Evolutionary conservation across 2,888 invertebrate species (phyloP).

Genomic region (Euproctis similis): DNA sequence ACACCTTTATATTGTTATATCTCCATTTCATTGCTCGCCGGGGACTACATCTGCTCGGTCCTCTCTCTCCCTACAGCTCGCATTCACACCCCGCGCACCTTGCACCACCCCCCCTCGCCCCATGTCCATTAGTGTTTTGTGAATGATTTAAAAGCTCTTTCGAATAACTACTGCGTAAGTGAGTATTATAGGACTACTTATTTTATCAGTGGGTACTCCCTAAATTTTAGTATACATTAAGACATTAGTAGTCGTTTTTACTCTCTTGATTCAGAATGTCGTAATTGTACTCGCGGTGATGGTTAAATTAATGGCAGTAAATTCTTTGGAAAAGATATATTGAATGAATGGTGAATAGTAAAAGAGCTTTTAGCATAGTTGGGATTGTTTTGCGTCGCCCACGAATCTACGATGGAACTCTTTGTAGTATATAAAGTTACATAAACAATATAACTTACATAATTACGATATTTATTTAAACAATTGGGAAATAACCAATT

Average conservation of each 20-base stretch:
- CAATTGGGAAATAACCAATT: too few relatives aligned
- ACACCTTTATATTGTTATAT: slow-evolving; percentile 73
- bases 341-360: slow-evolving; percentile 21
- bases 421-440: background rate
- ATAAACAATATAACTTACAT: too few relatives aligned
- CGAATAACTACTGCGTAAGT: slow-evolving; percentile 76
- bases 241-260: too few relatives aligned
- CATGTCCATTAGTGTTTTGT: slow-evolving; percentile 76
- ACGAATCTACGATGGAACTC: background rate
- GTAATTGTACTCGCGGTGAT: slow-evolving; percentile 25
- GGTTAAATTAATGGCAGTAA: slow-evolving; percentile 39
- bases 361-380: slow-evolving; percentile 28
- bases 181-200: slow-evolving; percentile 76
- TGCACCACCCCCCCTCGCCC: slow-evolving; percentile 58
- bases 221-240: slow-evolving; percentile 74
- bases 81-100: slow-evolving; percentile 30
- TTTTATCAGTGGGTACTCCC: slow-evolving; percentile 74
- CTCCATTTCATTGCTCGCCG: slow-evolving; percentile 69
- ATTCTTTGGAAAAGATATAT: slow-evolving; percentile 25
- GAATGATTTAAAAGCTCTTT: slow-evolving; percentile 77
- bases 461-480: too few relatives aligned
- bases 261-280: slow-evolving; percentile 33
- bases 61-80: slow-evolving; percentile 29
- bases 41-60: slow-evolving; percentile 62
- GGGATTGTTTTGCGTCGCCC: slow-evolving; percentile 13